Conservation (phyloP, 2,113 vertebrate genomes). For the Opisthocomus hoazin region DNA sequence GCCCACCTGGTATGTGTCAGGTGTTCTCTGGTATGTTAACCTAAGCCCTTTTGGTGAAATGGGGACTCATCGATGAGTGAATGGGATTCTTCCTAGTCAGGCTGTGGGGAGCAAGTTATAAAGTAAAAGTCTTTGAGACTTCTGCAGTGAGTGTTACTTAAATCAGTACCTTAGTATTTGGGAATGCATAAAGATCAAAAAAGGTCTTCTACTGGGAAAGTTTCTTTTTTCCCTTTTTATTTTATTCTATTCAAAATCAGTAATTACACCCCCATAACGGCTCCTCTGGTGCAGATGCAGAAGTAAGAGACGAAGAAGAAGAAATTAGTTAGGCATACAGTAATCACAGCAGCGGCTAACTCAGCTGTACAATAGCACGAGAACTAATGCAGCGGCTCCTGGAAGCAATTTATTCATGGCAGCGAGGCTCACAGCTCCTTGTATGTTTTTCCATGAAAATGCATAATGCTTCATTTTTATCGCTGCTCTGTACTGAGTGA, state of each 20-base stretch:
- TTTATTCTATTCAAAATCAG: conserved; percentile 28
- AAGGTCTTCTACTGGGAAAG: not conserved
- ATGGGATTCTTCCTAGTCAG: not conserved
- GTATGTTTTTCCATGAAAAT: not conserved
- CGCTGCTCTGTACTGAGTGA: not conserved
- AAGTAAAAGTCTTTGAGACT: not conserved
- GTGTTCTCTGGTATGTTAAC: not conserved
- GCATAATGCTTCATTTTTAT: not conserved
- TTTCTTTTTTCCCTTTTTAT: not conserved
- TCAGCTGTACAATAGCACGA: not conserved
- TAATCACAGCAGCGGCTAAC: not conserved
- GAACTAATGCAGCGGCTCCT: conserved; percentile 1
- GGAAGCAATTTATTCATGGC: conserved; percentile 35
- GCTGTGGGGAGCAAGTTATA: not conserved
- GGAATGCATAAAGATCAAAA: not conserved
- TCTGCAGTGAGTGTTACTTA: conserved; percentile 5
- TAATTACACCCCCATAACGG: conserved; percentile 14
- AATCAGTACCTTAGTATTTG: not conserved
- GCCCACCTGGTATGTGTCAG: not conserved
- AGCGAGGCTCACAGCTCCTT: not conserved
- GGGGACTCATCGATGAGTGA: not conserved
- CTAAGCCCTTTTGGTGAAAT: not conserved
- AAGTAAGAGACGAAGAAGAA: conserved; percentile 5
- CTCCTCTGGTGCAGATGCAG: conserved; percentile 19
- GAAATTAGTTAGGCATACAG: conserved; percentile 16